These are phyloP conservation scores for Drosophila percnosoma DNA, from an alignment of 2,888 invertebrate genomes.

Conservation along the genomic window DNA sequence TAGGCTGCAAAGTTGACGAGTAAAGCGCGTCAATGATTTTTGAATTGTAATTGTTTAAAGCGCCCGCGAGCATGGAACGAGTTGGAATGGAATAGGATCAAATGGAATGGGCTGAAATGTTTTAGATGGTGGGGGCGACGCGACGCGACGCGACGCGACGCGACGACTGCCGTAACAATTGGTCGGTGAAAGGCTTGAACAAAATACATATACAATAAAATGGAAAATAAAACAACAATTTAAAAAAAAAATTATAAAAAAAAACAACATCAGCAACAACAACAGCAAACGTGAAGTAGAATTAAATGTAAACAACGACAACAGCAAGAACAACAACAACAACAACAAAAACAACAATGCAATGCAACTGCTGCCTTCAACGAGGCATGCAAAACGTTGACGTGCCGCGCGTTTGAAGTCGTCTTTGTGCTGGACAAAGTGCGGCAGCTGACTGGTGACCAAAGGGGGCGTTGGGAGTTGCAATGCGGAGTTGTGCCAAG, in stretches of 20 bases:
- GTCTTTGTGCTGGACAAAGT: conserved; percentile 69
- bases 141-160: conserved; percentile 59
- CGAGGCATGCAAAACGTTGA: conserved; percentile 81
- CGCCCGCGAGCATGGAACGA: conserved; percentile 33
- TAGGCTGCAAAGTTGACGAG: conserved; percentile 49
- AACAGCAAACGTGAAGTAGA: conserved; percentile 60
- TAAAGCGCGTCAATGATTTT: conserved; percentile 81
- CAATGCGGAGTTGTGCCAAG: conserved; percentile 29
- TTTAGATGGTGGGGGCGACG: conserved; percentile 9
- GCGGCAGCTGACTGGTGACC: conserved; percentile 36
- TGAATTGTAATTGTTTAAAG: conserved; percentile 82
- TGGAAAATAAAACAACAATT: conserved; percentile 24
- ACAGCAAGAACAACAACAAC: conserved; percentile 27
- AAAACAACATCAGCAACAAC: conserved; percentile 26
- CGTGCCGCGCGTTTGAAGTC: conserved; percentile 78
- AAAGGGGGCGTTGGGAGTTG: conserved; percentile 16
- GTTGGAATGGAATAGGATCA: conserved; percentile 21
- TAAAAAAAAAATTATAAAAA: conserved; percentile 10
- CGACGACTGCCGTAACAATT: conserved; percentile 77
- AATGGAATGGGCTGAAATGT: conserved; percentile 10
- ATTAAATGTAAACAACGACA: conserved; percentile 72
- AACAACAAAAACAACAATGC: conserved; percentile 17
- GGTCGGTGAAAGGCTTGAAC: conserved; percentile 78
- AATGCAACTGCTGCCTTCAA: conserved; percentile 69
- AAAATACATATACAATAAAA: conserved; percentile 54